Percentiles rank a stretch among this genome's conserved stretches.
Evolutionary conservation across 2,113 vertebrate species (phyloP).

Genomic region (Deroptyus accipitrinus): DNA sequence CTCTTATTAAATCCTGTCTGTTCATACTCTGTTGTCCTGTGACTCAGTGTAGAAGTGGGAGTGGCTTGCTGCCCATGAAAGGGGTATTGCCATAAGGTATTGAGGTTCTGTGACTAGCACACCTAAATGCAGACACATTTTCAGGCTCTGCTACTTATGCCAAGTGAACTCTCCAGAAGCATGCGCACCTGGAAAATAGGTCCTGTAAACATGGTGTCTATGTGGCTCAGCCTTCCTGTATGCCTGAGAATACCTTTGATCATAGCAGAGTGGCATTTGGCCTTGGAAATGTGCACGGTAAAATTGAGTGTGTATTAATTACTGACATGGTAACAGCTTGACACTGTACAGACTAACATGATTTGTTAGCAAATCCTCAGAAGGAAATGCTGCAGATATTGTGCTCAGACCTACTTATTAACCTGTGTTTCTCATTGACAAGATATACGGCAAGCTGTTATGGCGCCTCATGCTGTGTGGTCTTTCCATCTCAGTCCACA

Average conservation of each 20-base stretch:
- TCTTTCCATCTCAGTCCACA: background rate
- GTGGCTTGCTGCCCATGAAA: accelerated
- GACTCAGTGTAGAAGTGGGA: background rate
- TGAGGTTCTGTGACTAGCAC: background rate
- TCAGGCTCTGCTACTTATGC: background rate
- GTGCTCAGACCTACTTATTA: background rate
- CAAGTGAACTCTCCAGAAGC: background rate
- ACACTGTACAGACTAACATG: background rate
- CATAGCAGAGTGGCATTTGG: background rate
- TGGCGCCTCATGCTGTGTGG: background rate
- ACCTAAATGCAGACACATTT: background rate
- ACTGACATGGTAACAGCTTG: slow-evolving; percentile 14
- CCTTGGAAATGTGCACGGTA: background rate
- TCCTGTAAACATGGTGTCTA: background rate
- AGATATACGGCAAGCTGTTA: background rate
- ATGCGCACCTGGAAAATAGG: background rate
- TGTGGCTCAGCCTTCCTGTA: background rate
- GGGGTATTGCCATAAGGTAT: background rate
- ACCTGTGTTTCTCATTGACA: background rate
- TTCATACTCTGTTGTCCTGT: background rate
- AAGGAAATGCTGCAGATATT: background rate
- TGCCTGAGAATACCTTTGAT: background rate
- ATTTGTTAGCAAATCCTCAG: background rate
- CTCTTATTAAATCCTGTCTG: background rate
- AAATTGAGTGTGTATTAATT: background rate